Evolutionary conservation across 2,888 invertebrate species (phyloP).

Genomic region (Chloromyia formosa): DNA sequence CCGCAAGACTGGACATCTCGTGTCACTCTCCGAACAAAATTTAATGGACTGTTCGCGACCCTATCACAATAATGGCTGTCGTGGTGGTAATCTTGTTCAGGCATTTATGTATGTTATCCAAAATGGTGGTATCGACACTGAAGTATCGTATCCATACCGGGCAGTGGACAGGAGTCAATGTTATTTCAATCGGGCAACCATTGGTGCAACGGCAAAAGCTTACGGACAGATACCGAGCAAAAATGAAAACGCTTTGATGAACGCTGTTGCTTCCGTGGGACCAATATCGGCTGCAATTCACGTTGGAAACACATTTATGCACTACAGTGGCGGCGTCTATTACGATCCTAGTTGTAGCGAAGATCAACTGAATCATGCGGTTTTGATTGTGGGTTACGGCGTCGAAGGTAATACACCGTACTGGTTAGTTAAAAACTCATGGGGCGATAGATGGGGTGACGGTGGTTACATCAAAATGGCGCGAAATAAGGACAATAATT

Average conservation of each 20-base stretch:
- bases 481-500: constrained; percentile 78
- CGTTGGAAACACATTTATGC: constrained; percentile 86
- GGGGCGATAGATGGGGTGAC: constrained; percentile 74
- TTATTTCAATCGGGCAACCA: constrained; percentile 69
- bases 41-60: constrained; percentile 62
- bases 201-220: constrained; percentile 83
- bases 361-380: constrained; percentile 81
- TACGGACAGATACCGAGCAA: constrained; percentile 79
- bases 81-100: constrained; percentile 61
- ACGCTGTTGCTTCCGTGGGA: constrained; percentile 84
- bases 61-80: constrained; percentile 60
- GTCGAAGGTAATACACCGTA: constrained; percentile 67
- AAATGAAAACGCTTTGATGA: constrained; percentile 74
- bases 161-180: constrained; percentile 75
- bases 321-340: constrained; percentile 83
- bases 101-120: constrained; percentile 65
- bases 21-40: constrained; percentile 61
- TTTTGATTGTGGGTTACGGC: constrained; percentile 62
- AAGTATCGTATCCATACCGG: constrained; percentile 86
- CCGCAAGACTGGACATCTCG: constrained; percentile 59
- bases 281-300: constrained; percentile 91
- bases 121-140: constrained; percentile 89
- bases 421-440: constrained; percentile 74
- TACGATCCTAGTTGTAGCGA: constrained; percentile 80
- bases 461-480: constrained; percentile 84